phyloP scores from a whole-genome alignment of 2,888 invertebrate species.

The Heliconius erato region DNA sequence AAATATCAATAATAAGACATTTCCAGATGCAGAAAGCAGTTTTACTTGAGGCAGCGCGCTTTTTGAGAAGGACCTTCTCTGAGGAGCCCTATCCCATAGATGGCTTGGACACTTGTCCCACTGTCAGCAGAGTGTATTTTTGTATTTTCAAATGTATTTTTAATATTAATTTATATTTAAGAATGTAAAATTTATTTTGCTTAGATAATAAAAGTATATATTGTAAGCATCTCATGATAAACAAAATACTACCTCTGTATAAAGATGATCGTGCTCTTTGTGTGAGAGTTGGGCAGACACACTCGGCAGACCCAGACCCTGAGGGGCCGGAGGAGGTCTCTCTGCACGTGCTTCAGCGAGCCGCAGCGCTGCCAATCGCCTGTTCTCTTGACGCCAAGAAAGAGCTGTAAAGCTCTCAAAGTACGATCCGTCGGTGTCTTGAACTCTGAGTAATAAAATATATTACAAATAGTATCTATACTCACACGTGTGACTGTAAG shows the following conservation, averaged over 20 bases:
- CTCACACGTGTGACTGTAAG: too few species aligned
- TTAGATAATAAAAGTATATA: too few species aligned
- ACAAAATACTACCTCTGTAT: constrained; percentile 73
- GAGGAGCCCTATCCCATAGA: too few species aligned
- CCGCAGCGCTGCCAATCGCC: constrained; percentile 91
- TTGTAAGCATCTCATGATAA: constrained; percentile 1
- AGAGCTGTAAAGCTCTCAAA: constrained; percentile 97
- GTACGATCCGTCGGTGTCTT: constrained; percentile 97
- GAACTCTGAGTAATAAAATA: constrained; percentile 88
- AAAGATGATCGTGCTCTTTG: constrained; percentile 82
- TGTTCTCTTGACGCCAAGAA: constrained; percentile 96
- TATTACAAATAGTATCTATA: not conserved
- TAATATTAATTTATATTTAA: too few species aligned
- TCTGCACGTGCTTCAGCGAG: constrained; percentile 91
- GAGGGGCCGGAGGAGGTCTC: constrained; percentile 86
- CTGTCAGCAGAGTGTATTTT: too few species aligned
- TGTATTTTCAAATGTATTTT: too few species aligned
- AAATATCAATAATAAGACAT: too few species aligned
- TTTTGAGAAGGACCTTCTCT: too few species aligned
- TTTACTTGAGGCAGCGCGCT: too few species aligned
- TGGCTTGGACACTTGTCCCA: too few species aligned
- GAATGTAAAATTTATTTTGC: too few species aligned
- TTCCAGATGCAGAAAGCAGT: too few species aligned
- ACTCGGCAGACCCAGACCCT: constrained; percentile 89
- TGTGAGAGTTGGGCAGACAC: constrained; percentile 90